Evolutionary conservation across 2,797 vertebrate genomes (phyloP), one percentile per base, ranked within the genome.

Genomic region (Falco naumanni): DNA sequence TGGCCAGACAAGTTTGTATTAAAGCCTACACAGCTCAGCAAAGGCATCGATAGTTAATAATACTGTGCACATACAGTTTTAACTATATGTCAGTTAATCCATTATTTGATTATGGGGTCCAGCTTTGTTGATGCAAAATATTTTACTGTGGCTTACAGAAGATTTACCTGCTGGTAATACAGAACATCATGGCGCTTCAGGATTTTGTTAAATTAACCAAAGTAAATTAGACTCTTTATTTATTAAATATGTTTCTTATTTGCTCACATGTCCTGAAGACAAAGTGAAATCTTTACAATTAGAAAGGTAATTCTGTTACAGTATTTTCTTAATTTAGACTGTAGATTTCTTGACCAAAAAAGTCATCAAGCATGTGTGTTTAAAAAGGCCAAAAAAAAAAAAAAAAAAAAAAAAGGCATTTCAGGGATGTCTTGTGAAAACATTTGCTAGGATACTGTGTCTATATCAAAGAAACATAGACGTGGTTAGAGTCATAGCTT

Each of bases 241-340:
- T 96, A 92, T 90, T 89, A 87, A 94, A 70, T 75, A 45, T 24
- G 3, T 37, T 76, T 87, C 28, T 79, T 88, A 66, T 83, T 91
- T 93, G 28, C 28, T 87, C 5, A 16, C 1, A 1, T 89, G 48
- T 90, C 57, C 37, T 83, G 22, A 91, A 92, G 81, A 34, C 15
- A 87, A 65, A 84, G 83, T 26, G 18, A 39, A 63, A 41, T 41
- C 51, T 74, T 71, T 89, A 22, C 21, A 83, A 53, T 87, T 80
- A 56, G 37, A 79, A 51, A 69, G 16, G 14, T 85, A 84, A 90
- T 74, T 59, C 24, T 60, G 7, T 85, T 92, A 34, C 13, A 53
- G 22, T 50, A 11, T 43, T 81, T 89, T 87, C 31, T 48, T 59
- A 63, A 69, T 63, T 82, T 59, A 66, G 90, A 31, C 63, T 56